These are phyloP conservation scores for Sinopyrophorus schimmeli DNA, from an alignment of 2,888 invertebrate species.

Conservation along the genomic window DNA sequence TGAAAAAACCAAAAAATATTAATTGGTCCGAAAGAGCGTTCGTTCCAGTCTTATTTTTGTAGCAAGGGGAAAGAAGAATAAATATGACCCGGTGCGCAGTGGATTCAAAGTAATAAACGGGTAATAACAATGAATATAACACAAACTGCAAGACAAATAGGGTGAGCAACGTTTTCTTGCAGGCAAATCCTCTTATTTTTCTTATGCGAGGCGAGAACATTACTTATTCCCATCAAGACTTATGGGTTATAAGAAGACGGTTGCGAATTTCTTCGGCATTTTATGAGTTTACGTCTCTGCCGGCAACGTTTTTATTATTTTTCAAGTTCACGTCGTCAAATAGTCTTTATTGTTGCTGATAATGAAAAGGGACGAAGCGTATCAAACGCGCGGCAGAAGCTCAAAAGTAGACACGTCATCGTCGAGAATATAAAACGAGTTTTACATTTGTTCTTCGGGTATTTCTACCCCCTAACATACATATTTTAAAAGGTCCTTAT, in stretches of 20 bases:
- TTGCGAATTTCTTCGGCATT: constrained; percentile 16
- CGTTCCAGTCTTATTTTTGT: too few relatives aligned
- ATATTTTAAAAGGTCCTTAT: constrained; percentile 22
- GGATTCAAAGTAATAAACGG: constrained; percentile 8
- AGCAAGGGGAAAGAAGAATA: too few relatives aligned
- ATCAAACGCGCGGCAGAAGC: constrained; percentile 14
- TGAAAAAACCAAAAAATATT: too few relatives aligned
- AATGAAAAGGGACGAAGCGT: constrained; percentile 23
- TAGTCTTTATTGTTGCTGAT: constrained; percentile 20
- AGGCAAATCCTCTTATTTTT: constrained; percentile 17
- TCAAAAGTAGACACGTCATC: constrained; percentile 20
- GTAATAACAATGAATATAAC: constrained; percentile 14
- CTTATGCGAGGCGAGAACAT: constrained; percentile 12
- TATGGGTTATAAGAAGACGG: constrained; percentile 15
- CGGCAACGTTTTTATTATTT: constrained; percentile 15
- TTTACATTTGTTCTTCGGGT: constrained; percentile 22
- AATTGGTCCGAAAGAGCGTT: too few relatives aligned
- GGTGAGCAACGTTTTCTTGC: constrained; percentile 10
- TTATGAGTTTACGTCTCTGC: constrained; percentile 19
- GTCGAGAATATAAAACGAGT: constrained; percentile 25
- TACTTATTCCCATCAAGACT: constrained; percentile 14
- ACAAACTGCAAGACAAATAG: constrained; percentile 15
- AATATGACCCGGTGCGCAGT: too few relatives aligned
- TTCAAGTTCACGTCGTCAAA: constrained; percentile 22
- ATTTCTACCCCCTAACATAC: constrained; percentile 23